Evolutionary conservation across 2,797 vertebrate genomes (phyloP), one percentile per base, ranked within the genome.

Genomic region (Galago senegalensis): DNA sequence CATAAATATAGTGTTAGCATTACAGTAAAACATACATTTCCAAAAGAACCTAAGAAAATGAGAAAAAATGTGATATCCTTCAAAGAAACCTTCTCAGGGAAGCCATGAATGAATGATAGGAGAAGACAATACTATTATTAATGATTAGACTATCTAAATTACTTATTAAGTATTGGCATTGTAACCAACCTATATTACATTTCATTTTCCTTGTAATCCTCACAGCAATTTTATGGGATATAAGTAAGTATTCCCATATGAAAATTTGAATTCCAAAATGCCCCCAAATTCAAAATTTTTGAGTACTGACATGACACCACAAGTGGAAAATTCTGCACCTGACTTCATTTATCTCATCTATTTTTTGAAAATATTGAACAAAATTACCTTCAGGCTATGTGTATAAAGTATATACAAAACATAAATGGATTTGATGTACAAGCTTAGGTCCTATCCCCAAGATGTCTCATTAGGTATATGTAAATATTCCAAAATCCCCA

Each of bases 21-120:
- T 18, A 76, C 87, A 67, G n/a, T 87, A 72, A 96, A 84, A 65
- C 1, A n/a, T 58, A 1, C 82, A 67, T 82, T 95, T 93, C 17
- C 23, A 40, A 85, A 96, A 86, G 14, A 53, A 12, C 18, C 7
- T 72, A 23, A 92, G 69, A 93, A 5, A 79, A 56, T 88, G 63
- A 92, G 40, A 29, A 67, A 12, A 91, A 60, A 40, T 69, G 16
- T 84, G 0, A 7, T 86, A 16, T 4, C 53, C 13, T 75, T 87
- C 37, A 82, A 83, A 92, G 31, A 11, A 75, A 75, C 3, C 89
- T 94, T 12, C 31, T 60, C 46, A 80, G n/a, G 29, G 37, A 89
- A 89, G 21, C n/a, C 83, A 70, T 67, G 16, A 92, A 67, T 49
- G 43, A 58, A 3, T 37, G 91, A 40, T 20, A 72, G 29, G n/a